Conservation (phyloP, 2,113 vertebrate species). For the Pollachius pollachius region DNA sequence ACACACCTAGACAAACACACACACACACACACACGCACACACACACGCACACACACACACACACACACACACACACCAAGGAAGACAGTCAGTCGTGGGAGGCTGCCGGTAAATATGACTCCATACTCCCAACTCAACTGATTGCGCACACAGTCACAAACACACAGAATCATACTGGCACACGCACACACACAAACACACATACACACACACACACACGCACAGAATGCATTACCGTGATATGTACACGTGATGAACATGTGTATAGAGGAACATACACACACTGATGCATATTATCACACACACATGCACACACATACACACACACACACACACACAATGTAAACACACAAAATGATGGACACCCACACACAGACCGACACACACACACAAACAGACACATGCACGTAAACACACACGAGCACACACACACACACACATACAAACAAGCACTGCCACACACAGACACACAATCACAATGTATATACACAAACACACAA, state of each 20-base stretch:
- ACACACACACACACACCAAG: too few species aligned
- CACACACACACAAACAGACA: slow-evolving; percentile 22
- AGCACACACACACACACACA: background rate
- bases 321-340: slow-evolving; percentile 30
- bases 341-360: slow-evolving; percentile 31
- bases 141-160: too few species aligned
- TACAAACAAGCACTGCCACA: slow-evolving; percentile 71
- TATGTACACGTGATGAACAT: slow-evolving; percentile 1
- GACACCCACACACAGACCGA: background rate
- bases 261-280: background rate
- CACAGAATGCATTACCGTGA: background rate
- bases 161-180: too few species aligned
- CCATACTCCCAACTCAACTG: too few species aligned
- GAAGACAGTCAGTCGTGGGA: too few species aligned
- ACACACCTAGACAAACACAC: too few species aligned
- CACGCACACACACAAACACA: too few species aligned
- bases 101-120: too few species aligned
- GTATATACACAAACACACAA: slow-evolving; percentile 16
- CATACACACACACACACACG: too few species aligned
- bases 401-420: slow-evolving; percentile 2
- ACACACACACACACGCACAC: too few species aligned
- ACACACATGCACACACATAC: slow-evolving; percentile 10
- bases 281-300: background rate
- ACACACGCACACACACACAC: too few species aligned
- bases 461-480: slow-evolving; percentile 1